These are phyloP conservation scores for Diaprepes abbreviatus DNA, from an alignment of 2,888 invertebrate species.

Conservation along the genomic window DNA sequence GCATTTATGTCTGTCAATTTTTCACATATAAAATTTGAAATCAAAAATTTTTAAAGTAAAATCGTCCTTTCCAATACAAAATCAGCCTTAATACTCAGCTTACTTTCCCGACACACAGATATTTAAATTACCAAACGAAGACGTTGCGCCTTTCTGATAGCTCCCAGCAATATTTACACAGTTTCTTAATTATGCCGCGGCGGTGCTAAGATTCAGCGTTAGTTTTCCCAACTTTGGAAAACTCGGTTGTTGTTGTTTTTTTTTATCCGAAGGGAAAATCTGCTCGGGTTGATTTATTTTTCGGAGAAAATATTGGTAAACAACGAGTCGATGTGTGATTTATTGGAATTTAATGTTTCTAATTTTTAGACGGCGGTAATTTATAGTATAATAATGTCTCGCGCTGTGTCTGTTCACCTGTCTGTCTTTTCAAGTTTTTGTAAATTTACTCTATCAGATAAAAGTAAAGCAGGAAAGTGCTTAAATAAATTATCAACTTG, in stretches of 20 bases:
- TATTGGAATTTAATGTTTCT: neutral
- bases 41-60: too few relatives aligned
- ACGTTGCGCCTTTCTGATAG: constrained; percentile 46
- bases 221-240: constrained; percentile 14
- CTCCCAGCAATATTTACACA: constrained; percentile 46
- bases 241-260: neutral
- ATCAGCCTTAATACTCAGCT: constrained; percentile 10
- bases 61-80: neutral
- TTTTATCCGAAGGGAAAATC: neutral
- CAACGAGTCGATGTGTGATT: neutral
- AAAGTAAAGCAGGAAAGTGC: neutral
- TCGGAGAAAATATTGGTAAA: neutral
- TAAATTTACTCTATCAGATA: neutral
- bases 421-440: neutral
- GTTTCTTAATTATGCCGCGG: constrained; percentile 45
- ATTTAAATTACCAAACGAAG: constrained; percentile 60
- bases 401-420: too few relatives aligned
- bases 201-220: constrained; percentile 2
- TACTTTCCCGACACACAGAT: constrained; percentile 49
- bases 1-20: too few relatives aligned
- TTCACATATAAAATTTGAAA: too few relatives aligned
- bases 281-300: neutral
- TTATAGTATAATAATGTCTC: too few relatives aligned
- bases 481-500: too few relatives aligned
- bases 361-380: neutral